Evolutionary conservation across 2,113 vertebrate species (phyloP).

Genomic region (Anolis carolinensis): DNA sequence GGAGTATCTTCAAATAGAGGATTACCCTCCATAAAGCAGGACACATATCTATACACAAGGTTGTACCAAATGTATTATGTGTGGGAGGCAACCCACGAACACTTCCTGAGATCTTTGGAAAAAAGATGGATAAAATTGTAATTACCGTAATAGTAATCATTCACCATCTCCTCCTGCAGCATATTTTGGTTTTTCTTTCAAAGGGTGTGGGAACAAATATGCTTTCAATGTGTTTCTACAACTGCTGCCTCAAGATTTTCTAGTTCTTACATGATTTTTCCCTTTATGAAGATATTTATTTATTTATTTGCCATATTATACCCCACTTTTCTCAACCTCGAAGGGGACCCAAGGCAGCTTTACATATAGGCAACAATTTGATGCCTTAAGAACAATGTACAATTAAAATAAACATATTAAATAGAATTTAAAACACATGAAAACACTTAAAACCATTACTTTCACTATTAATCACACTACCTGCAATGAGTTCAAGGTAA

Average conservation of each 20-base stretch:
- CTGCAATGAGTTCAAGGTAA: too few species aligned
- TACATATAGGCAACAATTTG: too few species aligned
- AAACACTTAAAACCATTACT: too few species aligned
- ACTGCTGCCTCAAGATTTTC: neutral
- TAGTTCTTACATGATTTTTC: neutral
- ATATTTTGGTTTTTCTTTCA: constrained; percentile 20
- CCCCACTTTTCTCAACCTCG: too few species aligned
- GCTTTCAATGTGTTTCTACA: constrained; percentile 39
- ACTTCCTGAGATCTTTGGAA: neutral
- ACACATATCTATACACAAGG: neutral
- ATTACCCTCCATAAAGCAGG: neutral
- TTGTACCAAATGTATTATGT: neutral
- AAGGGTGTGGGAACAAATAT: constrained; percentile 25
- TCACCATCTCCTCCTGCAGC: neutral
- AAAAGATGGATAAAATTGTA: neutral
- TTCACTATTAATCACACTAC: too few species aligned
- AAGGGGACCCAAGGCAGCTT: too few species aligned
- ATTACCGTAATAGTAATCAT: neutral
- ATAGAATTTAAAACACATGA: too few species aligned
- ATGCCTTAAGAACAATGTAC: too few species aligned
- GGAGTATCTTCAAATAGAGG: neutral
- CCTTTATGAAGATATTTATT: neutral
- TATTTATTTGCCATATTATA: too few species aligned
- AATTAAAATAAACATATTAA: too few species aligned
- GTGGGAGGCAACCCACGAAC: neutral